Evolutionary conservation across 1,140 invertebrate genomes (phyloP), one percentile per base, ranked within the genome.

Genomic region (Andricus grossulariae): DNA sequence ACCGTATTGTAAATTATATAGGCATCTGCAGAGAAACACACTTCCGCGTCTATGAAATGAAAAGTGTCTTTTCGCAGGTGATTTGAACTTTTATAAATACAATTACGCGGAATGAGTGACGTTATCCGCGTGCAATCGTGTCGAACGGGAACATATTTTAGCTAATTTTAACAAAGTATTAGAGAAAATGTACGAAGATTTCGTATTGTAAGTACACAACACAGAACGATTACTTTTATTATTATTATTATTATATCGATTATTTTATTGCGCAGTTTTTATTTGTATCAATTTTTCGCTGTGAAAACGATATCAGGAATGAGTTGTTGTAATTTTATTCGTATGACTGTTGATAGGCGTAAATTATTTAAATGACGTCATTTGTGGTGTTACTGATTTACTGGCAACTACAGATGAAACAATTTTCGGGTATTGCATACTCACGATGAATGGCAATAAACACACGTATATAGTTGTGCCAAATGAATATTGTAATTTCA

Each of bases 131-230:
- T n/a, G 32, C 15, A 66, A n/a, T 45, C 60, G 60, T 66, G 60
- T 25, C 15, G 39, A 66, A 66, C 25, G 60, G 60, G 60, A 66
- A 66, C 60, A 66, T 66, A 66, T 39, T 66, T 66, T 66, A 66
- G 60, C 60, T 66, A 66, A 66, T 66, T 66, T 66, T 66, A 66
- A 66, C 60, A 66, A 66, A 66, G 16, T 39, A 39, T 39, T 66
- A 66, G 60, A 39, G 32, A 32, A 66, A 66, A 66, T 66, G 32
- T 13, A 66, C 60, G 25, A 21, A 66, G 39, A 66, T 15, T 66
- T 66, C 39, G 60, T 66, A 60, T 60, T 60, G 18, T 55, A 55
- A 55, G 16, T 55, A 66, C 39, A 66, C 21, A n/a, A 66, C 21
- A n/a, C 25, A 39, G 15, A 10, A 15, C 21, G 25, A 32, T 32